These are phyloP conservation scores for Carlito syrichta DNA, from an alignment of 2,113 vertebrate species.

Conservation along the genomic window DNA sequence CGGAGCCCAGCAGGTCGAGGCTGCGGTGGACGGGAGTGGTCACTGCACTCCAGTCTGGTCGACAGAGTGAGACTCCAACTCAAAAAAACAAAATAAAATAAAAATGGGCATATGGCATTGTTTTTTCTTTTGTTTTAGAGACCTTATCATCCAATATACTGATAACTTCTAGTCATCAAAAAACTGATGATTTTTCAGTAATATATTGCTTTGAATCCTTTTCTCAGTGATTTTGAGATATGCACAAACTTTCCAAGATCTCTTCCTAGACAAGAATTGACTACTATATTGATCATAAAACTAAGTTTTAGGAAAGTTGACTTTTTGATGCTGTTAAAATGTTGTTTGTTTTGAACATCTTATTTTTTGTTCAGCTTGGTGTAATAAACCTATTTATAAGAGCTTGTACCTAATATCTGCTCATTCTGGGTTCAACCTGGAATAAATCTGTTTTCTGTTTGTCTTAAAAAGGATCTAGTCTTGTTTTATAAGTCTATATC, in stretches of 20 bases:
- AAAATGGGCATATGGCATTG: background rate
- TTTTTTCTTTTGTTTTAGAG: background rate
- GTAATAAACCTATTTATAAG: background rate
- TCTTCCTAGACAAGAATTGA: background rate
- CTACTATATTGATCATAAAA: background rate
- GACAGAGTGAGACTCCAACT: too few relatives aligned
- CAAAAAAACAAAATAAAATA: too few relatives aligned
- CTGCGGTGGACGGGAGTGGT: too few relatives aligned
- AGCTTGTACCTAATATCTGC: background rate
- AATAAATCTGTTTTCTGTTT: background rate
- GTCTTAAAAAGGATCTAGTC: background rate
- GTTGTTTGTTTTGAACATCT: background rate
- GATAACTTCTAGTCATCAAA: background rate
- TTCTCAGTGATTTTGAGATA: background rate
- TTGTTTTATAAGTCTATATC: background rate
- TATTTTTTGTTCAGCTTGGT: background rate
- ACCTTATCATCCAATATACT: background rate
- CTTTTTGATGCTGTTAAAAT: conserved; percentile 1
- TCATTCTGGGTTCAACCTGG: background rate
- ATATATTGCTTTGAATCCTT: background rate
- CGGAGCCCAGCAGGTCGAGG: too few relatives aligned
- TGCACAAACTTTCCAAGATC: background rate
- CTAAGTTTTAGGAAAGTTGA: background rate
- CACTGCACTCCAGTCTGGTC: too few relatives aligned
- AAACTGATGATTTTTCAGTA: background rate